Evolutionary conservation across 2,888 invertebrate genomes (phyloP), one percentile per base, ranked within the genome.

Genomic region (Andrena fulva): DNA sequence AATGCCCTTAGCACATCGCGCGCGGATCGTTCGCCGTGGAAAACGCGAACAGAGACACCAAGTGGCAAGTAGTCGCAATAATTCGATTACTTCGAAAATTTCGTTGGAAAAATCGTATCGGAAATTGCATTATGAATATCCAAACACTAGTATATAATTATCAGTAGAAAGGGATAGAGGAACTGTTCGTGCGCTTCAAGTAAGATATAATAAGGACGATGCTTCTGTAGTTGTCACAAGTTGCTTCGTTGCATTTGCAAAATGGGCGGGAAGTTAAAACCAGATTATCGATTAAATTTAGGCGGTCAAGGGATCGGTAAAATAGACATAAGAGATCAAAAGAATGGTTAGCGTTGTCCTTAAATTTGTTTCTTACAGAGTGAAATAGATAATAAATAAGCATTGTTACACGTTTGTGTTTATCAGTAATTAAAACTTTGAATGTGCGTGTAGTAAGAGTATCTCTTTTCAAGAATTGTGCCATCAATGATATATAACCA

Each of bases 1-100:
- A 12, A 50, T 35, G 27, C 10, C 12, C 63, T 67, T 24, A 24
- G 10, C 27, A 70, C 56, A 35, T 60, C 35, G 81, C 70, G 73
- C 77, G 56, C 54, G 24, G 27, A 48, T 60, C 68, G 56, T 56
- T 64, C 62, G 54, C 20, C 7, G 31, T n/a, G 12, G 50, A 75
- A 69, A 75, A 66, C 27, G 52, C 42, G 8, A 16, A 24, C 69
- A 69, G 80, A 64, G 82, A 70, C 76, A 42, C 66, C 78, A 60
- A 56, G 42, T 29, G 68, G 31, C 24, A 3, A 62, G 16, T n/a
- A 31, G 12, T 5, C 1, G 27, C 16, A 10, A 20, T 50, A 50
- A 24, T 48, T 56, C 48, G 50, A 75, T 69, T 52, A 16, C 2
- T 59, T 64, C 54, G 10, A 62, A 27, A 24, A 20, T 54, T 60